Base-by-base conservation (phyloP, 2,797 vertebrate genomes). In the Chaenodraco wilsoni region DNA sequence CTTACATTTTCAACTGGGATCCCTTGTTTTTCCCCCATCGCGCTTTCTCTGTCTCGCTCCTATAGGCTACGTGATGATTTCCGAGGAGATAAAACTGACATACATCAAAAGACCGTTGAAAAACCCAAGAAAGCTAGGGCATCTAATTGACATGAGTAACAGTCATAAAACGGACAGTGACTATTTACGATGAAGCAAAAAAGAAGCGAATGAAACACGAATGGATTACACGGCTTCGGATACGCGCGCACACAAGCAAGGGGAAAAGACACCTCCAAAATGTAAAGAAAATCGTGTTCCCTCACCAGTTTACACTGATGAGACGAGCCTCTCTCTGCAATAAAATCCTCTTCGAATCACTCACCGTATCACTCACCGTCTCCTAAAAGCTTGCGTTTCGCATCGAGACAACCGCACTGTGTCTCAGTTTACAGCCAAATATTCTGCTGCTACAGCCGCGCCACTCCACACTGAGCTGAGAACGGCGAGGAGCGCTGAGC, bases 1-100 rank as follows among this genome's bases (percentile, higher is more conserved):
- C 92, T 93, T 90, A 93, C 93, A 95, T 94, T 95, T 92, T 85
- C 80, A 85, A 74, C 85, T 76, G 79, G 87, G 72, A 86, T 87
- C 72, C 80, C 79, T 82, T 76, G 71, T 86, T 81, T 83, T 70
- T 48, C 33, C 76, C 60, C 43, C 50, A 43, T 75, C 65, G 72
- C 83, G 62, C 82, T 68, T 41, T 83, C 80, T 59, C 76, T 54
- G 44, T 66, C 72, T 70, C 69, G 67, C 85, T 79, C 71, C 44
- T 86, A 27, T 27, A 21, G 21, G 21, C 21, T 21, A 82, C 87
- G 81, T 86, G 82, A 90, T 84, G 77, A 84, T 89, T 85, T 76
- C 74, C 80, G 80, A 72, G 50, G 60, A 81, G 75, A 85, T 73
- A 58, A 52, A 65, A 84, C 59, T 78, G 71, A 78, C 75, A 87